Conservation (phyloP, 2,888 invertebrate species). For the Nemapogon koenigi region DNA sequence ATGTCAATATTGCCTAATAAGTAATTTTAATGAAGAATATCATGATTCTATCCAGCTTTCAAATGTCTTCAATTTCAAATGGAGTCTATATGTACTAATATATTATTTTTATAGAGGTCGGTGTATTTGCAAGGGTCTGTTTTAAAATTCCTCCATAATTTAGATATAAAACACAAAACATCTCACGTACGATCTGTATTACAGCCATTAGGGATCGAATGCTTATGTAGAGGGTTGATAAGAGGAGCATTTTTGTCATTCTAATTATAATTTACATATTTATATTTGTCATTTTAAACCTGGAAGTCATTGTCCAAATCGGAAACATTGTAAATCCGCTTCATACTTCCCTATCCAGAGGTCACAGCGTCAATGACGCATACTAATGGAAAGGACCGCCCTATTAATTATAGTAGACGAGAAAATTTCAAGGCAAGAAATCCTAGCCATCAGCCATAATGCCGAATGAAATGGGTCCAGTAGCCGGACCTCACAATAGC, state of each 20-base stretch:
- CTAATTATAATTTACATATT: no score
- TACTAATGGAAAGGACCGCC: constrained; percentile 44
- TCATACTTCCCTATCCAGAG: constrained; percentile 6
- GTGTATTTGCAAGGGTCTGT: constrained; percentile 19
- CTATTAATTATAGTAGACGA: constrained; percentile 55
- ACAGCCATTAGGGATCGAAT: constrained; percentile 34
- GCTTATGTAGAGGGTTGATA: no score
- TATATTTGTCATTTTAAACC: no score
- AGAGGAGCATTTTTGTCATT: no score
- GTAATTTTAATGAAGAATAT: no score
- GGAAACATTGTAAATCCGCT: no score
- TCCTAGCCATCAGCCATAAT: constrained; percentile 52
- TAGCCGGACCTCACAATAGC: constrained; percentile 24
- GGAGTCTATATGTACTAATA: no score
- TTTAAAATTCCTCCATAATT: constrained; percentile 45
- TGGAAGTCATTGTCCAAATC: no score
- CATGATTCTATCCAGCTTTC: no score
- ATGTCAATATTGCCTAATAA: constrained; percentile 58
- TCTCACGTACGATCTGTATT: constrained; percentile 60
- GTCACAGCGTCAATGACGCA: constrained; percentile 32
- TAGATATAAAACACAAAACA: constrained; percentile 34
- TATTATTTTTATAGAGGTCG: constrained; percentile 5
- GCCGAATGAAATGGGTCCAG: constrained; percentile 59
- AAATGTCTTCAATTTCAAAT: no score
- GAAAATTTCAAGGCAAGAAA: constrained; percentile 60